Conservation (phyloP, 2,888 invertebrate species). For the Micropterix aruncella region DNA sequence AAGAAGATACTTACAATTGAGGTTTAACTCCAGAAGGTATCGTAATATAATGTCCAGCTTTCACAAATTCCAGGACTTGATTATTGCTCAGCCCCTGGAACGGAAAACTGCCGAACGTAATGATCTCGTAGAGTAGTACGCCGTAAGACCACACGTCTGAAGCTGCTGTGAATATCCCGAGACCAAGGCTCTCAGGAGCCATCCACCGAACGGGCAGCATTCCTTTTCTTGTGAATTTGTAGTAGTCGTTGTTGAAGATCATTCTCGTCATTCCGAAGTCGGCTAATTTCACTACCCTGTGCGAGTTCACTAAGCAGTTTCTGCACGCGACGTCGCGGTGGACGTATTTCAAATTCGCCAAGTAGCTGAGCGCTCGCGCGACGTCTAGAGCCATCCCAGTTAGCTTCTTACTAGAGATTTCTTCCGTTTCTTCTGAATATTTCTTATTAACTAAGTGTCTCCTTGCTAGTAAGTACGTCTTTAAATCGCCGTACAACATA, state of each 20-base stretch:
- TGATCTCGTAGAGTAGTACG: conserved; percentile 73
- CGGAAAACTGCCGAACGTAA: conserved; percentile 84
- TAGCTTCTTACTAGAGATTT: conserved; percentile 63
- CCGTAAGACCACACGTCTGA: conserved; percentile 90
- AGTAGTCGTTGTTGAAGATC: conserved; percentile 79
- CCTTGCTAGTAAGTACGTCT: conserved; percentile 74
- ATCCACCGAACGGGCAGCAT: conserved; percentile 88
- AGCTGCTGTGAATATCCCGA: conserved; percentile 72
- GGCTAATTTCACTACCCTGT: conserved; percentile 60
- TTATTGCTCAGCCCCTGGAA: conserved; percentile 78
- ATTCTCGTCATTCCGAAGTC: conserved; percentile 91
- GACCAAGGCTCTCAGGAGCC: conserved; percentile 75
- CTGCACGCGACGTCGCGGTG: conserved; percentile 76
- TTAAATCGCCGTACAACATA: conserved; percentile 85
- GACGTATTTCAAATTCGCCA: conserved; percentile 74
- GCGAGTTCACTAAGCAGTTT: conserved; percentile 67
- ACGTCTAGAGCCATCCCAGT: conserved; percentile 83
- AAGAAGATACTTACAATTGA: conserved; percentile 51
- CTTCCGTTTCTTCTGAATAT: conserved; percentile 51
- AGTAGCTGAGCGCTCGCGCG: conserved; percentile 70
- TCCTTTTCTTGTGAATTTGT: conserved; percentile 75
- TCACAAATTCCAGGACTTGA: conserved; percentile 71
- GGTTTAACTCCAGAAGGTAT: conserved; percentile 68
- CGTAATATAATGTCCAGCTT: conserved; percentile 54
- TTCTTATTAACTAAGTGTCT: conserved; percentile 63